A percentile compares a stretch with the other conserved stretches of the same genome.
These are phyloP conservation scores for Papilio demoleus DNA, from an alignment of 2,888 invertebrate species.

Conservation along the genomic window DNA sequence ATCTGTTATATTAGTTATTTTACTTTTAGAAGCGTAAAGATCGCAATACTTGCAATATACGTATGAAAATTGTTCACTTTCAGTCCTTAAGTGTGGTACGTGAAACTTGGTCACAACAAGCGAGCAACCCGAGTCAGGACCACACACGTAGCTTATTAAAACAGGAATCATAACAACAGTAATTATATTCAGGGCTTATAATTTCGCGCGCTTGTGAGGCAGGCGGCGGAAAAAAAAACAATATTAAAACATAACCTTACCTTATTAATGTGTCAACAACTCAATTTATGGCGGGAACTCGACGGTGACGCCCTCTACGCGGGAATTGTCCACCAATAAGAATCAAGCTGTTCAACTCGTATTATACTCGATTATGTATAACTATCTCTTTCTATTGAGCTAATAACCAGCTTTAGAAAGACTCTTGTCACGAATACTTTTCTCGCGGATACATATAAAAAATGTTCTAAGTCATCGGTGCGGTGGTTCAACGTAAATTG, in stretches of 20 bases:
- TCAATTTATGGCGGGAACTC: slow-evolving; percentile 82
- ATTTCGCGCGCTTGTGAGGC: slow-evolving; percentile 73
- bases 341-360: slow-evolving; percentile 51
- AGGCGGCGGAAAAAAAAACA: slow-evolving; percentile 64
- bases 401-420: slow-evolving; percentile 36
- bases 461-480: slow-evolving; percentile 39
- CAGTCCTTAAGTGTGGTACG: neutral
- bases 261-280: slow-evolving; percentile 84
- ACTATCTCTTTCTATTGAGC: slow-evolving; percentile 58
- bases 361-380: slow-evolving; percentile 47
- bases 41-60: neutral
- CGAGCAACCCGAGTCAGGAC: slow-evolving; percentile 61
- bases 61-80: neutral
- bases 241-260: slow-evolving; percentile 80
- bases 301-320: slow-evolving; percentile 74
- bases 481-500: slow-evolving; percentile 48
- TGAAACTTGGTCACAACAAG: slow-evolving; percentile 30
- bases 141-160: slow-evolving; percentile 81
- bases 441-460: slow-evolving; percentile 27
- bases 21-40: neutral
- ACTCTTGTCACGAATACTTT: slow-evolving; percentile 30
- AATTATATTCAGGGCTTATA: slow-evolving; percentile 78
- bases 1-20: neutral
- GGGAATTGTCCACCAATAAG: slow-evolving; percentile 70
- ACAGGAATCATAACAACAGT: slow-evolving; percentile 74